Evolutionary conservation across 2,888 invertebrate species (phyloP).

Genomic region (Pammene fasciana): DNA sequence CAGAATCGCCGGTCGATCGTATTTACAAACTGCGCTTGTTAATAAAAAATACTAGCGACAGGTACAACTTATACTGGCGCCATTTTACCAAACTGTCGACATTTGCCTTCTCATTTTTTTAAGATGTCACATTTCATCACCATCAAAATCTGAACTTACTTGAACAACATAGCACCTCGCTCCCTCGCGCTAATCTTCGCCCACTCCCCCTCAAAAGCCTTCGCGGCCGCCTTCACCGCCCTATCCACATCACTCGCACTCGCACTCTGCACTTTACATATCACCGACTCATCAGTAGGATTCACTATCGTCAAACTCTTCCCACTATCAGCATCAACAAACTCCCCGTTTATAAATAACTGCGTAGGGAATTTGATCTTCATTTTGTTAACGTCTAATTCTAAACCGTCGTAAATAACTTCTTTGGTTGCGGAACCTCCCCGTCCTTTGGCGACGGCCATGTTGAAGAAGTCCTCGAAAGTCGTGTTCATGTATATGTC

Average conservation of each 20-base stretch:
- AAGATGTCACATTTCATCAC: too few relatives aligned
- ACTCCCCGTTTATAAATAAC: constrained; percentile 95
- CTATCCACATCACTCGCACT: constrained; percentile 91
- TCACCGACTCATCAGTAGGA: constrained; percentile 92
- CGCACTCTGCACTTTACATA: constrained; percentile 89
- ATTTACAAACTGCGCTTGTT: too few relatives aligned
- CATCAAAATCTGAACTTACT: constrained; percentile 71
- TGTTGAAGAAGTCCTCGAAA: constrained; percentile 90
- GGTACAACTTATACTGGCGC: too few relatives aligned
- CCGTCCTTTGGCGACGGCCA: constrained; percentile 87
- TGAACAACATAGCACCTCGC: constrained; percentile 91
- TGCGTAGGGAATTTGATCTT: constrained; percentile 94
- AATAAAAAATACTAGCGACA: too few relatives aligned
- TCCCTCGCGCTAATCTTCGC: constrained; percentile 96
- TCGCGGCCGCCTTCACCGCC: constrained; percentile 94
- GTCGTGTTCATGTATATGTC: constrained; percentile 96
- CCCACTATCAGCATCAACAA: constrained; percentile 89
- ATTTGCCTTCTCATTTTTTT: too few relatives aligned
- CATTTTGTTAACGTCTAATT: constrained; percentile 91
- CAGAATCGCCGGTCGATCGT: too few relatives aligned
- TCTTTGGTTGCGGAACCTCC: constrained; percentile 83
- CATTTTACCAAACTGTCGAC: too few relatives aligned
- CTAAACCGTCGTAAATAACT: constrained; percentile 88
- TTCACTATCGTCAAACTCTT: constrained; percentile 88
- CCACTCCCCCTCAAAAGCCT: constrained; percentile 96